phyloP scores from a whole-genome alignment of 2,797 vertebrate species.

The Orestias chungarensis region DNA sequence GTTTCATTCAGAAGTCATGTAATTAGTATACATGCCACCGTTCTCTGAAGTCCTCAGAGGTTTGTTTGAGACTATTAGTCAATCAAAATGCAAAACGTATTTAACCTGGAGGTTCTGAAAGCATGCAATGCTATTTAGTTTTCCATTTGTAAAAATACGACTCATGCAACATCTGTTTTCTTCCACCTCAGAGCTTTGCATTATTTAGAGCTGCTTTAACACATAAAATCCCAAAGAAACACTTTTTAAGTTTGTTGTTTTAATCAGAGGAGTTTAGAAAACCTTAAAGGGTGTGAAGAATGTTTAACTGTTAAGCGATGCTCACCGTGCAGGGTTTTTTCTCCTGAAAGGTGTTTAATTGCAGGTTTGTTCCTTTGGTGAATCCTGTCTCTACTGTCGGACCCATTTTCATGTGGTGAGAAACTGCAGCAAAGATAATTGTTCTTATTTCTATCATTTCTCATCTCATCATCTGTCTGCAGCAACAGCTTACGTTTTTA shows the following conservation, averaged over 20 bases:
- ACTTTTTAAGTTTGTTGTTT: too few relatives aligned
- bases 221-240: background rate
- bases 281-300: background rate
- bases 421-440: conserved; percentile 26
- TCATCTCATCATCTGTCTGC: background rate
- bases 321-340: conserved; percentile 34
- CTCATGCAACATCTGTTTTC: background rate
- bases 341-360: conserved; percentile 61
- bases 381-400: conserved; percentile 58
- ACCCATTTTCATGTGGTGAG: conserved; percentile 36
- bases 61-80: background rate
- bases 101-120: background rate
- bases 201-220: background rate
- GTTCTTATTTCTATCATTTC: background rate
- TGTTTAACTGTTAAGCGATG: background rate
- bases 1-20: background rate
- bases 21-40: background rate
- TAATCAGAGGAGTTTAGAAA: background rate
- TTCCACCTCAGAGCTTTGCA: background rate
- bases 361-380: conserved; percentile 49
- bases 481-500: conserved; percentile 27
- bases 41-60: background rate
- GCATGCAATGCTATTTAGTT: background rate
- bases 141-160: background rate
- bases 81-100: background rate